A percentile compares a stretch with the other conserved stretches of the same genome.
phyloP scores from a whole-genome alignment of 2,888 invertebrate genomes.

The Lysandra bellargus region DNA sequence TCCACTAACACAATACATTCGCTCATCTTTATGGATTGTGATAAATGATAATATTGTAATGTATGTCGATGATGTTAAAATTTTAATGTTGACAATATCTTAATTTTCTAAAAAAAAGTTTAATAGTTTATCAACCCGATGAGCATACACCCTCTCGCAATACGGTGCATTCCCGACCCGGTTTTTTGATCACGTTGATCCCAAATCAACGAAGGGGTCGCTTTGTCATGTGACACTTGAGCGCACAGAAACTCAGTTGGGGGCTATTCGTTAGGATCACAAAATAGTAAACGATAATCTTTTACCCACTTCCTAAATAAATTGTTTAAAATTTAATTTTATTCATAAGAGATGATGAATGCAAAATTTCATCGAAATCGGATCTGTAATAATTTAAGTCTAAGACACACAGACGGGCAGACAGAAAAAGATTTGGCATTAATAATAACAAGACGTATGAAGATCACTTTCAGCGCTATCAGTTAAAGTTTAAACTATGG shows the following conservation, averaged over 20 bases:
- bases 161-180: slow-evolving; percentile 69
- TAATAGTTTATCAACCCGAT: slow-evolving; percentile 36
- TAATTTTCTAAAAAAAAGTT: slow-evolving; percentile 26
- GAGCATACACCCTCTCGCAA: slow-evolving; percentile 54
- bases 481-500: too few relatives aligned
- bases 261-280: slow-evolving; percentile 68
- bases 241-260: slow-evolving; percentile 63
- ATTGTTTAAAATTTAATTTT: neutral
- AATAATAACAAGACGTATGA: too few relatives aligned
- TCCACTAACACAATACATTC: neutral
- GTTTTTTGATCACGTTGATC: slow-evolving; percentile 70
- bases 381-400: neutral
- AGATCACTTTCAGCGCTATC: too few relatives aligned
- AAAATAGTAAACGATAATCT: slow-evolving; percentile 65
- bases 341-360: too few relatives aligned
- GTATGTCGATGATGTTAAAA: neutral
- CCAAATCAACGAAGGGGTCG: slow-evolving; percentile 68
- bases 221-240: slow-evolving; percentile 78
- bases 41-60: neutral
- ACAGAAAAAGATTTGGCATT: too few relatives aligned
- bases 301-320: slow-evolving; percentile 47
- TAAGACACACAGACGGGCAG: neutral
- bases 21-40: neutral
- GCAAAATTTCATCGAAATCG: too few relatives aligned
- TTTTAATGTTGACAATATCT: neutral